Percentiles rank a stretch among this genome's conserved stretches.
phyloP scores from a whole-genome alignment of 2,888 invertebrate species.

The Silvanus unidentatus region DNA sequence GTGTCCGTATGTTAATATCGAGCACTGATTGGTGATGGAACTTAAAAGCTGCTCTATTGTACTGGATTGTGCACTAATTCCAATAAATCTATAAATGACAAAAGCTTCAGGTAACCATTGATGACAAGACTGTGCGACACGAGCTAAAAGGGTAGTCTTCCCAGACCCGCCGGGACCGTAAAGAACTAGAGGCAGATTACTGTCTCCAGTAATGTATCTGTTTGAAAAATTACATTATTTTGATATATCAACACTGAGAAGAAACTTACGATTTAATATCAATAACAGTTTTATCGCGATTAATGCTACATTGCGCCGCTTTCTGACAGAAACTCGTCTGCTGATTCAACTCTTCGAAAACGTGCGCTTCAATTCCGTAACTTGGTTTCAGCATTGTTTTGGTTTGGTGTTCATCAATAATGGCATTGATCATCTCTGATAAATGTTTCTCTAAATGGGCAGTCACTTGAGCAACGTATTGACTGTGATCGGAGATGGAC shows the following conservation, averaged over 20 bases:
- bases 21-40: slow-evolving; percentile 69
- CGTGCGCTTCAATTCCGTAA: slow-evolving; percentile 56
- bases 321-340: slow-evolving; percentile 68
- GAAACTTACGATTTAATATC: slow-evolving; percentile 59
- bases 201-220: slow-evolving; percentile 62
- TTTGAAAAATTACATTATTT: neutral
- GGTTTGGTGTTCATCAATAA: slow-evolving; percentile 61
- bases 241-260: neutral
- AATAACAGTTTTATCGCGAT: slow-evolving; percentile 62
- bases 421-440: slow-evolving; percentile 60
- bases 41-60: slow-evolving; percentile 67
- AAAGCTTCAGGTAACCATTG: slow-evolving; percentile 58
- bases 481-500: slow-evolving; percentile 53
- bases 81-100: slow-evolving; percentile 55
- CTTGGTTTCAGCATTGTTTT: slow-evolving; percentile 54
- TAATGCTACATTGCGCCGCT: slow-evolving; percentile 63
- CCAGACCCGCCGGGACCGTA: slow-evolving; percentile 78
- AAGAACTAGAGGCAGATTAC: slow-evolving; percentile 61
- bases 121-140: slow-evolving; percentile 61
- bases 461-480: slow-evolving; percentile 60
- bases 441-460: slow-evolving; percentile 62
- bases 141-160: slow-evolving; percentile 73
- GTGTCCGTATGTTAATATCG: slow-evolving; percentile 62
- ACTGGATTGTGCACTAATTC: slow-evolving; percentile 60
- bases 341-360: slow-evolving; percentile 65